Evolutionary conservation across 2,113 vertebrate species (phyloP), one percentile per base, ranked within the genome.

Genomic region (Thunnus thynnus): DNA sequence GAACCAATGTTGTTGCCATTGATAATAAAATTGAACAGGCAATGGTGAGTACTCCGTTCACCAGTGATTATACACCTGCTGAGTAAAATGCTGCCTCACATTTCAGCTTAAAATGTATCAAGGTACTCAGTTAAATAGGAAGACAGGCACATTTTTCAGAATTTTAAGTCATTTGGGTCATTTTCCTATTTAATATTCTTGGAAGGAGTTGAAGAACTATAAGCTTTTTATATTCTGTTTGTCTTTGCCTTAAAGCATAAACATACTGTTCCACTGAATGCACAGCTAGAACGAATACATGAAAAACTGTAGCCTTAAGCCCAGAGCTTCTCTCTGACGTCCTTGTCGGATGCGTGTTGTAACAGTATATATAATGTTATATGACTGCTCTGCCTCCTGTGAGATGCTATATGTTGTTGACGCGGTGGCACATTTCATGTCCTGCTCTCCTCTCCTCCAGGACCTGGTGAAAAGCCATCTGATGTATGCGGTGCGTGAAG

Each of bases 21-120:
- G 98, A 99, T 95, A 99, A 99, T 95, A 99, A 98, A 95, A 98
- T 99, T 93, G 98, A 99, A 94, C 98, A 99, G 95, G 98, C 98
- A 83, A 99, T 99, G 98, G 98, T 99, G 92, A 98, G 98, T 91
- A 63, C 50, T 22, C 14, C 92, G 0, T 67, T 69, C 10, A 41
- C 8, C 4, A 1, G 6, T 72, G 4, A 36, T 63, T 10, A 3
- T 56, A 22, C 22, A 22, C 5, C 0, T 60, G 32, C 41, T 47
- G 0, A 56, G 22, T 56, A 13, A 48, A 36, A 1, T n/a, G 16
- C 30, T 52, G 1, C n/a, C 9, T 20, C 48, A 5, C 20, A 48
- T 32, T 36, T 36, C 36, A 36, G 36, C 62, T 48, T 30, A 7
- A 18, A 44, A 55, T 46, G 1, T 20, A 11, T n/a, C 3, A 62